These are phyloP conservation scores for rat (Rattus norvegicus) DNA, from an alignment of 2,113 vertebrate species.

Conservation along the genomic window GRCr8 NC_086033.1:12716001-12716500, in stretches of 20 bases:
- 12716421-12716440: not conserved
- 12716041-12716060: not conserved
- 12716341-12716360: conserved; percentile 24
- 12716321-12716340: conserved; percentile 43
- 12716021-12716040: not conserved
- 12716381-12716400: not conserved
- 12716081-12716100: conserved; percentile 17
- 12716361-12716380: conserved; percentile 18
- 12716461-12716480: not conserved
- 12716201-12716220: conserved; percentile 34
- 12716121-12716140: not conserved
- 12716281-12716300: conserved; percentile 51
- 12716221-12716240: conserved; percentile 52
- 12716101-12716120: not conserved
- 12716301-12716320: not conserved
- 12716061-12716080: conserved; percentile 10
- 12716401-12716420: not conserved
- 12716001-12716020: conserved; percentile 27
- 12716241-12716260: conserved; percentile 70
- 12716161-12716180: not conserved
- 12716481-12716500: not conserved
- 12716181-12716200: conserved; percentile 14
- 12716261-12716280: conserved; percentile 58
- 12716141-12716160: not conserved
- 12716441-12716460: not conserved